phyloP scores from a whole-genome alignment of 2,113 vertebrate species.

The Meles meles region DNA sequence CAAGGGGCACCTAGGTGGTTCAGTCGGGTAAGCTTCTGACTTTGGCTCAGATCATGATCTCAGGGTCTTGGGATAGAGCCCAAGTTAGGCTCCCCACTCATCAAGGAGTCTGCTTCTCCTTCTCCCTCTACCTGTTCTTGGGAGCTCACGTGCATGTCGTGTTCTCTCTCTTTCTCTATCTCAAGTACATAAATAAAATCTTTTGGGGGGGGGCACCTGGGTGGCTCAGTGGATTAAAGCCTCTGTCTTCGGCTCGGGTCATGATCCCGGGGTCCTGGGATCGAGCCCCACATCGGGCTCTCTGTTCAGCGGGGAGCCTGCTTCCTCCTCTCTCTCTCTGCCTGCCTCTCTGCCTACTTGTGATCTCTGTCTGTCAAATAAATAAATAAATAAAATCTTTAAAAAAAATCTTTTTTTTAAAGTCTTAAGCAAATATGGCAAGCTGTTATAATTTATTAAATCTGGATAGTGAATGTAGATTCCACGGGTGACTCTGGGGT shows the following conservation, averaged over 20 bases:
- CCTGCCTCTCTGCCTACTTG: no score
- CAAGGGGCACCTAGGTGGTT: not conserved
- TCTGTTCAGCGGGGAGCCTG: no score
- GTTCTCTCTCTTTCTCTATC: not conserved
- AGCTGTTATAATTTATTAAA: not conserved
- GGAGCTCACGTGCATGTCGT: not conserved
- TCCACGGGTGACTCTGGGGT: not conserved
- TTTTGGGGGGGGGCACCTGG: no score
- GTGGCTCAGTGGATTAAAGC: no score
- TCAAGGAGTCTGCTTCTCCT: not conserved
- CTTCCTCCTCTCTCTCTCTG: no score
- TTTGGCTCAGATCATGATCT: not conserved
- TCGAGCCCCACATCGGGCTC: no score
- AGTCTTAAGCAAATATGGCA: not conserved
- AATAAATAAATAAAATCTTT: not conserved
- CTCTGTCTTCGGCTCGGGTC: no score
- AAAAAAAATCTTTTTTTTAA: not conserved
- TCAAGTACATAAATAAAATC: not conserved
- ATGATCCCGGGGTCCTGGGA: no score
- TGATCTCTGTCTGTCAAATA: no score
- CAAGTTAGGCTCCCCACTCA: not conserved
- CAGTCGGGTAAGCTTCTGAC: not conserved
- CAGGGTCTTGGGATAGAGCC: not conserved
- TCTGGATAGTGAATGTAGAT: not conserved
- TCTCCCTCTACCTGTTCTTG: not conserved